Evolutionary conservation across 1,140 invertebrate genomes (phyloP).

Genomic region (Bombus consobrinus): DNA sequence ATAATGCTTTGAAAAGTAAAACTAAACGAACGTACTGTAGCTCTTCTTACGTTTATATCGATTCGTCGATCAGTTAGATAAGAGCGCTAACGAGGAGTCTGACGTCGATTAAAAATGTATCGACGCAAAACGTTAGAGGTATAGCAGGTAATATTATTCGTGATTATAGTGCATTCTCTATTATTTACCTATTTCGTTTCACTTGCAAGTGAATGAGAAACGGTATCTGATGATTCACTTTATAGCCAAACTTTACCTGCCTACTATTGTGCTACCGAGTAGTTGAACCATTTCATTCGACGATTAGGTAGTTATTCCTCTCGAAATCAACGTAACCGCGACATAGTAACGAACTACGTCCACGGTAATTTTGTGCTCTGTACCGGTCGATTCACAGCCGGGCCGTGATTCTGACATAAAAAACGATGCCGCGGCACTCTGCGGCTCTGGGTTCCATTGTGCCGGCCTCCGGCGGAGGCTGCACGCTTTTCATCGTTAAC

Average conservation of each 20-base stretch:
- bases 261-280: background rate
- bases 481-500: constrained; percentile 63
- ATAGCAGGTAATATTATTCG: background rate
- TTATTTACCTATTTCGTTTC: background rate
- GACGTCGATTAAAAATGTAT: background rate
- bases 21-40: background rate
- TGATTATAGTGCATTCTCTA: background rate
- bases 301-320: background rate
- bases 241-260: background rate
- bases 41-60: background rate
- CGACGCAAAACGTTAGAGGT: background rate
- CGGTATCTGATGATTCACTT: background rate
- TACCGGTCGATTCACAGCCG: constrained; percentile 1
- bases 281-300: background rate
- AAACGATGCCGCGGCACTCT: background rate
- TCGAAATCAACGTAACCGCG: background rate
- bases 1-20: background rate
- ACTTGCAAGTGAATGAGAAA: background rate
- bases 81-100: background rate
- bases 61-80: background rate
- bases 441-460: constrained; percentile 1
- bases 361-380: background rate
- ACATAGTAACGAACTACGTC: background rate
- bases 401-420: background rate
- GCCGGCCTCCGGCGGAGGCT: background rate